Evolutionary conservation across 2,888 invertebrate species (phyloP).

Genomic region (Cistogaster globosa): DNA sequence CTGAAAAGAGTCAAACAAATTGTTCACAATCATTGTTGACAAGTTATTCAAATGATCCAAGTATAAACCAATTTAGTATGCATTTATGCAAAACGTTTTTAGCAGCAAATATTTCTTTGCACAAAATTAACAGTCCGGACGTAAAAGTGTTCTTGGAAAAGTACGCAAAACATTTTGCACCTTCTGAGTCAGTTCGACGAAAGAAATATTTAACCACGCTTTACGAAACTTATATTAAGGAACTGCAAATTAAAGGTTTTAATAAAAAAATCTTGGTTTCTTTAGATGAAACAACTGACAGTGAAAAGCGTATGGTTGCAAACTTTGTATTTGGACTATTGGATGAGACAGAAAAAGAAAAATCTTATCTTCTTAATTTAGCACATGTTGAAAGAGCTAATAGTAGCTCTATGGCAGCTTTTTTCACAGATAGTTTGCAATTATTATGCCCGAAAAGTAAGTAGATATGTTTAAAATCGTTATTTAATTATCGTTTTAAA

Average conservation of each 20-base stretch:
- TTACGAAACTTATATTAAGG: too few relatives aligned
- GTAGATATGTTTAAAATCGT: too few relatives aligned
- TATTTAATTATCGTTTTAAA: too few relatives aligned
- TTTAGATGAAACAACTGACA: neutral
- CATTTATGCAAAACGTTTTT: too few relatives aligned
- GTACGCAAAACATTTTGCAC: neutral
- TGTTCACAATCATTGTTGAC: neutral
- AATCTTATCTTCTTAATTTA: neutral
- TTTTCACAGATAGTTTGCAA: neutral
- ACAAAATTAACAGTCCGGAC: neutral
- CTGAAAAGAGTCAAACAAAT: too few relatives aligned
- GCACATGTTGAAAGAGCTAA: neutral
- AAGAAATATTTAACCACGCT: neutral
- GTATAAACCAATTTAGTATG: too few relatives aligned
- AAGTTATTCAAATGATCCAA: too few relatives aligned
- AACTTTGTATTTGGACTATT: neutral
- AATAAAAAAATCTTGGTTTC: constrained; percentile 4
- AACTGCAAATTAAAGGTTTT: neutral
- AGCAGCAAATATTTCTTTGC: neutral
- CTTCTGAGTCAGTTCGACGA: neutral
- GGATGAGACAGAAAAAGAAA: neutral
- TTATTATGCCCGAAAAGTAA: neutral
- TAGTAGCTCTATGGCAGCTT: neutral
- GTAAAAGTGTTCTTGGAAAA: neutral
- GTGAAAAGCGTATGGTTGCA: neutral